Evolutionary conservation across 2,797 vertebrate species (phyloP).

Genomic region (Lophotriccus pileatus): DNA sequence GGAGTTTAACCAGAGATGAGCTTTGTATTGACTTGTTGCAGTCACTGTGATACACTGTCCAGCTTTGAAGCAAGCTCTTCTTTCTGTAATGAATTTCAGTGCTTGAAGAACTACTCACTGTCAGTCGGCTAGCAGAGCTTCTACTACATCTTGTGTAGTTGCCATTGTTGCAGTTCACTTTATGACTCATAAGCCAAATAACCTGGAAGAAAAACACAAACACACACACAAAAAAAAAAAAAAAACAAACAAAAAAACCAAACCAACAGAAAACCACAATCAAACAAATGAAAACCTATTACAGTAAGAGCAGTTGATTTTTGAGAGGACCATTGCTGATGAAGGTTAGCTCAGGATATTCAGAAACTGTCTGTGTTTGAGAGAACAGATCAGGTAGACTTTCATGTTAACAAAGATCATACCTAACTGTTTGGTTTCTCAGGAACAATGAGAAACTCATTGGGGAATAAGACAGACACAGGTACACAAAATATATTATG

Average conservation of each 20-base stretch:
- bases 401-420: accelerated
- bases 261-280: too few relatives aligned
- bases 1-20: neutral
- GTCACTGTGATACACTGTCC: neutral
- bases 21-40: neutral
- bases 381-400: neutral
- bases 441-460: neutral
- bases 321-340: neutral
- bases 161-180: neutral
- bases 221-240: neutral
- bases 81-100: neutral
- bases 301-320: neutral
- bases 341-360: neutral
- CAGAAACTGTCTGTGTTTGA: neutral
- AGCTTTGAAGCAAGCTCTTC: neutral
- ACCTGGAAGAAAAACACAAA: neutral
- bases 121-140: neutral
- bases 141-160: neutral
- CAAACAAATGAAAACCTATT: neutral
- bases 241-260: accelerated
- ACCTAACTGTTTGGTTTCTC: neutral
- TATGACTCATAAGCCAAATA: neutral
- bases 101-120: neutral
- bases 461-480: neutral
- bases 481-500: neutral